Evolutionary conservation across 1,140 invertebrate genomes (phyloP).

Genomic region (Drosophila parabipectinata): DNA sequence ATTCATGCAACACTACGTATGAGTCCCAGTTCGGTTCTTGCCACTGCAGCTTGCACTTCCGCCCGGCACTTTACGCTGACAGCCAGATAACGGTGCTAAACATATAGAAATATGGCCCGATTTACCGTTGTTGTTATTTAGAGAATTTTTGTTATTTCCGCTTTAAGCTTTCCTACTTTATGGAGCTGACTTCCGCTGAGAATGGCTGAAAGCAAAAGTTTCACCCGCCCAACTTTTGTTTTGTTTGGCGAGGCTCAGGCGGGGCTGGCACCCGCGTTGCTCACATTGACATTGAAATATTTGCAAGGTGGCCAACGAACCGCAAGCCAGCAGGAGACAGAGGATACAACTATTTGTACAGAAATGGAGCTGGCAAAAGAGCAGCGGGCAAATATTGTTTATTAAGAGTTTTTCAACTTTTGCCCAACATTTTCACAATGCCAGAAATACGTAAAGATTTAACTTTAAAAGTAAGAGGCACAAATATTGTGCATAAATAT

Average conservation of each 20-base stretch:
- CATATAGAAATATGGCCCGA: slow-evolving; percentile 39
- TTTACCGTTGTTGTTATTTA: slow-evolving; percentile 57
- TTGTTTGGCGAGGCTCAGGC: neutral
- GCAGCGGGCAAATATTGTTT: neutral
- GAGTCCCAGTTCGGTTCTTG: slow-evolving; percentile 16
- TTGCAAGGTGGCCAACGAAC: slow-evolving; percentile 39
- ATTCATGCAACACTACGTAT: slow-evolving; percentile 6
- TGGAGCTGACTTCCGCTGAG: slow-evolving; percentile 60
- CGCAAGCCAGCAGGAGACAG: slow-evolving; percentile 27
- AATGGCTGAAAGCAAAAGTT: slow-evolving; percentile 53
- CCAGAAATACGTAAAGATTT: neutral
- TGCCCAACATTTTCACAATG: neutral
- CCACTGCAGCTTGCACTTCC: slow-evolving; percentile 64
- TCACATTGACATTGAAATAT: slow-evolving; percentile 72
- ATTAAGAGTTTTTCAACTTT: neutral
- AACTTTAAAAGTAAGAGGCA: neutral
- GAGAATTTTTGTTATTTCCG: slow-evolving; percentile 71
- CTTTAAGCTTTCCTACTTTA: slow-evolving; percentile 63
- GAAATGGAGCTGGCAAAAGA: too few species aligned
- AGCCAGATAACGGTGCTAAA: slow-evolving; percentile 37
- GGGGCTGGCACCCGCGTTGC: slow-evolving; percentile 4
- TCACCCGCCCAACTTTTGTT: slow-evolving; percentile 40
- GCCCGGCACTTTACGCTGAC: slow-evolving; percentile 40
- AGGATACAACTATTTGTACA: slow-evolving; percentile 19
- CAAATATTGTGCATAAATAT: slow-evolving; percentile 9